These are phyloP conservation scores for Lissonota sp. DNA, from an alignment of 2,888 invertebrate genomes.

Conservation along the genomic window DNA sequence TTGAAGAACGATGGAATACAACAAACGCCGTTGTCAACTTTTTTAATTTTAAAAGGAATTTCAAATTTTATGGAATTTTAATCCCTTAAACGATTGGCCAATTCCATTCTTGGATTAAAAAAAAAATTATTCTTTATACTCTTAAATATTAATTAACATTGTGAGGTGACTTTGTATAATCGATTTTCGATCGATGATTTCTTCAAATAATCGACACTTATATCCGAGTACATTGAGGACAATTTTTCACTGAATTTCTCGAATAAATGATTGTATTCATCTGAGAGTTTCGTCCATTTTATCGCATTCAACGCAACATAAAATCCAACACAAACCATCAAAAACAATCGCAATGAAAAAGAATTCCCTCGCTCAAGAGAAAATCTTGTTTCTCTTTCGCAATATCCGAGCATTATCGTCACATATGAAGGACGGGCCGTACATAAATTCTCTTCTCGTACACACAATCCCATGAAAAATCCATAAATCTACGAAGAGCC, in stretches of 20 bases:
- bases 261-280: constrained; percentile 9
- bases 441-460: constrained; percentile 56
- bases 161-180: not conserved
- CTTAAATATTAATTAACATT: not conserved
- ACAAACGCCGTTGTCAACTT: no score
- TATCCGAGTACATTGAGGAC: no score
- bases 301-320: constrained; percentile 30
- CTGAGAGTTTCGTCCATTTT: constrained; percentile 16
- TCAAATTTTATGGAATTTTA: no score
- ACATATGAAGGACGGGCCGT: constrained; percentile 9
- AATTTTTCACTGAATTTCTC: no score
- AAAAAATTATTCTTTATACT: no score
- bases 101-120: no score
- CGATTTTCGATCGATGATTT: not conserved
- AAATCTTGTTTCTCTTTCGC: not conserved
- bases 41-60: no score
- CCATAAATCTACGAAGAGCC: constrained; percentile 59
- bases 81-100: no score
- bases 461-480: constrained; percentile 61
- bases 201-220: not conserved
- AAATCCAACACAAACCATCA: constrained; percentile 48
- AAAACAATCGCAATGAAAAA: constrained; percentile 54
- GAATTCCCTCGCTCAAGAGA: constrained; percentile 42
- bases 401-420: constrained; percentile 1
- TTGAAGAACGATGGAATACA: no score